Evolutionary conservation across 1,140 invertebrate species (phyloP).

Genomic region (Dendroctonus valens): DNA sequence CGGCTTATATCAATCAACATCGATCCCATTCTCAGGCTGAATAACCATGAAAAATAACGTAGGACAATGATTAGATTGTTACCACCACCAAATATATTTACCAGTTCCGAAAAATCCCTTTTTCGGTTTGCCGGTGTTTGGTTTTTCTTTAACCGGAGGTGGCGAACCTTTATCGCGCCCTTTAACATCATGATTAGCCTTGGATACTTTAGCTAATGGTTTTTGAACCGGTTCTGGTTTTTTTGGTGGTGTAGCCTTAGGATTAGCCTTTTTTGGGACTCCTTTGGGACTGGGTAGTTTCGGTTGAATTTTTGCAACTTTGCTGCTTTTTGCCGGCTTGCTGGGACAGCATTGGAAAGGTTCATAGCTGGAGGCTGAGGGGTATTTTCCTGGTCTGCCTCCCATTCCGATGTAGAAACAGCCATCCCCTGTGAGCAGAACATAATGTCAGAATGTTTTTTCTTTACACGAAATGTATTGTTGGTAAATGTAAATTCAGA

Average conservation of each 20-base stretch:
- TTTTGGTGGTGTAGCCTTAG: constrained; percentile 47
- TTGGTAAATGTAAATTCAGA: not conserved
- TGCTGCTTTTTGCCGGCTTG: constrained; percentile 69
- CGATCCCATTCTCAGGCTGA: constrained; percentile 12
- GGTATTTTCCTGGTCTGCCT: constrained; percentile 72
- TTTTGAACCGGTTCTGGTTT: constrained; percentile 45
- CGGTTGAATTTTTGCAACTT: constrained; percentile 62
- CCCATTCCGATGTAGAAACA: constrained; percentile 93
- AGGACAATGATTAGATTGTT: constrained; percentile 46
- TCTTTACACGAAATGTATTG: not conserved
- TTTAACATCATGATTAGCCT: constrained; percentile 39
- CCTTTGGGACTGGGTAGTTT: constrained; percentile 44
- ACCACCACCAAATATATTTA: constrained; percentile 63
- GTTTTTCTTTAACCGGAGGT: constrained; percentile 51
- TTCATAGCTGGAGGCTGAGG: constrained; percentile 69
- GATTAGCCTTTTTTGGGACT: constrained; percentile 36
- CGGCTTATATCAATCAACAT: constrained; percentile 4
- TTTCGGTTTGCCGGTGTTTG: constrained; percentile 60
- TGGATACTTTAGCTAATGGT: constrained; percentile 38
- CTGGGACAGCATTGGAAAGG: constrained; percentile 88
- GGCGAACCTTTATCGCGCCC: constrained; percentile 33
- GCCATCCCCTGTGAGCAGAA: constrained; percentile 79
- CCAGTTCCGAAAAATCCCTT: constrained; percentile 79
- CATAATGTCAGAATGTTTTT: constrained; percentile 59
- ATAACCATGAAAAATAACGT: constrained; percentile 47